phyloP scores from a whole-genome alignment of 2,888 invertebrate genomes.

The Sympetrum striolatum region DNA sequence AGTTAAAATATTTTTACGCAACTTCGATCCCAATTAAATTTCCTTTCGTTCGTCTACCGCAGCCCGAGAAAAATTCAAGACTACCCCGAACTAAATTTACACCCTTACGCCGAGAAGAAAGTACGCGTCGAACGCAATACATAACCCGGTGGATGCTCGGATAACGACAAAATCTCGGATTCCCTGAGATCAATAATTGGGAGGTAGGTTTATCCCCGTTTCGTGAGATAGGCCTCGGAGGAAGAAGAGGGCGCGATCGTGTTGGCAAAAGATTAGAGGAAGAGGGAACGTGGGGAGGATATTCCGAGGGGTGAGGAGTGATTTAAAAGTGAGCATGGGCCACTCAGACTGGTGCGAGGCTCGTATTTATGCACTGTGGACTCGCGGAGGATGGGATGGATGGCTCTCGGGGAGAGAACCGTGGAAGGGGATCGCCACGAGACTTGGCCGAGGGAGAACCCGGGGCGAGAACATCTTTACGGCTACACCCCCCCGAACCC shows the following conservation, averaged over 20 bases:
- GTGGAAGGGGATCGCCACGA: neutral
- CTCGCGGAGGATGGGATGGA: neutral
- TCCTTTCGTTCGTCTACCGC: no score
- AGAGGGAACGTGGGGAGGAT: slow-evolving; percentile 2
- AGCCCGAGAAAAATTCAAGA: no score
- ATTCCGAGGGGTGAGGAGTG: slow-evolving; percentile 11
- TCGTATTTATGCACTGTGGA: slow-evolving; percentile 33
- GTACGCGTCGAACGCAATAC: no score
- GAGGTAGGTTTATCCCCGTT: neutral
- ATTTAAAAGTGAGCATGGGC: slow-evolving; percentile 1
- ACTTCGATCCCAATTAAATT: no score
- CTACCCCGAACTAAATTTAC: no score
- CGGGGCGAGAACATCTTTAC: slow-evolving; percentile 33
- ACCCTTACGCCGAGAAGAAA: no score
- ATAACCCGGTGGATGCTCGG: no score
- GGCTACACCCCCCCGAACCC: neutral
- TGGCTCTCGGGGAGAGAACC: neutral
- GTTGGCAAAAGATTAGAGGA: neutral
- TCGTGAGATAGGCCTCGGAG: neutral
- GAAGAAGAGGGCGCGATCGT: neutral
- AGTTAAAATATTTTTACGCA: no score
- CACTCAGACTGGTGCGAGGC: slow-evolving; percentile 23
- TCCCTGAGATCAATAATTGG: neutral
- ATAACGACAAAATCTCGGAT: neutral
- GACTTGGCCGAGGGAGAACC: neutral